Evolutionary conservation across 2,797 vertebrate species (phyloP), one percentile per base, ranked within the genome.

Genomic region (Myripristis jacobus): DNA sequence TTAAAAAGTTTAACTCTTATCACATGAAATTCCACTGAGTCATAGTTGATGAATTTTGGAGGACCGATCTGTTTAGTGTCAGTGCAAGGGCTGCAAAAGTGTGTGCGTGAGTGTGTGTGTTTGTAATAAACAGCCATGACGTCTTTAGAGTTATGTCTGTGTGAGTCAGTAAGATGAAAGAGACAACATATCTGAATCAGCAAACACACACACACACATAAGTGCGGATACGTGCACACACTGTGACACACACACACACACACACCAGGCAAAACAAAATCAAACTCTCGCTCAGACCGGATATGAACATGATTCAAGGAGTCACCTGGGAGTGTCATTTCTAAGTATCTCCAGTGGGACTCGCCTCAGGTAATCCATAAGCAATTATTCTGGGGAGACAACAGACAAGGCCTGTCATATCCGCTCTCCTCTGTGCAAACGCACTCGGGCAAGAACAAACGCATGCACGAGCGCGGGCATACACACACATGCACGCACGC

Each of bases 281-380:
- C 74, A 84, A 83, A 79, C 73, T 53, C 73, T 66, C 52, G 59
- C 82, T 79, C 70, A 65, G 76, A 83, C 87, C 86, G 86, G 89
- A 91, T 89, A 90, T 89, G 87, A 89, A 85, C 82, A 87, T 66
- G 82, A 91, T 86, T 89, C 82, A 66, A 84, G 68, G 81, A 88
- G 88, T 89, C 88, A 84, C 90, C 85, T 70, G 83, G 85, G 88
- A 89, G 87, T 85, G 89, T 88, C 88, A 87, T 87, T 66, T 88
- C 86, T 77, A 84, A 85, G 86, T 79, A 75, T 86, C 84, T 81
- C 78, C 77, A 80, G 66, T 80, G 86, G 83, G 88, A 86, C 84
- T 81, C 56, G 73, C 85, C 76, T 85, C 77, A 89, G 85, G 87
- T 88, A 88, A 91, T 91, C 88, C 85, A 89, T 87, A 89, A 88